Percentiles rank a stretch among this genome's conserved stretches.
Evolutionary conservation across 2,888 invertebrate genomes (phyloP).

Genomic region (Platycheirus albimanus): DNA sequence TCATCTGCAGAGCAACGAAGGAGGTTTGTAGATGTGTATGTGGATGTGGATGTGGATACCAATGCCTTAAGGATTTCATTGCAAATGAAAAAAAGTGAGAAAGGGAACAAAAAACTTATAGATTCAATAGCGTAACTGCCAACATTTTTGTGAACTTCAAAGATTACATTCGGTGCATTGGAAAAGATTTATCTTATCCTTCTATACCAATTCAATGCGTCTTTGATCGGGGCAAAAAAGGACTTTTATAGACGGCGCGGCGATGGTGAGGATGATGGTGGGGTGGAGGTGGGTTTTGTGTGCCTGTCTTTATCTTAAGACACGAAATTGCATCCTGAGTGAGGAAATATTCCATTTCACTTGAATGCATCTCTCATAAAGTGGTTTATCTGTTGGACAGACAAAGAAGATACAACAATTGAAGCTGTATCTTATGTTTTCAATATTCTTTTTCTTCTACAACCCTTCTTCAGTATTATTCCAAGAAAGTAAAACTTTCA

Average conservation of each 20-base stretch:
- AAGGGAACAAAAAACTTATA: not conserved
- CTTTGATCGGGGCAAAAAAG: constrained; percentile 12
- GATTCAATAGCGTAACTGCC: constrained; percentile 33
- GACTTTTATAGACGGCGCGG: not conserved
- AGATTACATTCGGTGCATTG: constrained; percentile 66
- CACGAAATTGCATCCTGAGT: constrained; percentile 66
- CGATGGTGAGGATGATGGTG: too few relatives aligned
- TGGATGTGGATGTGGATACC: not conserved
- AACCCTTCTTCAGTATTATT: not conserved
- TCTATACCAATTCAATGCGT: not conserved
- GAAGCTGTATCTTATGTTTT: constrained; percentile 49
- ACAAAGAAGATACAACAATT: constrained; percentile 64
- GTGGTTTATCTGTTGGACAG: constrained; percentile 66
- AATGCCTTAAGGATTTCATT: constrained; percentile 36
- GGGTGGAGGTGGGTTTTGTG: too few relatives aligned
- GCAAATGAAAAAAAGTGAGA: constrained; percentile 1
- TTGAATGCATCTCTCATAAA: constrained; percentile 64
- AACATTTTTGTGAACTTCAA: constrained; percentile 65
- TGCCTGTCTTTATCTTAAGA: constrained; percentile 28
- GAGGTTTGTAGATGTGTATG: not conserved
- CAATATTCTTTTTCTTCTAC: constrained; percentile 6
- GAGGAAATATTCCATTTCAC: constrained; percentile 68
- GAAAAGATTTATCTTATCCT: constrained; percentile 19
- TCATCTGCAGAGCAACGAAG: not conserved
- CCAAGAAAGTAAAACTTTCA: constrained; percentile 17